Base-by-base conservation (phyloP, 2,113 vertebrate species). In the Numida meleagris region DNA sequence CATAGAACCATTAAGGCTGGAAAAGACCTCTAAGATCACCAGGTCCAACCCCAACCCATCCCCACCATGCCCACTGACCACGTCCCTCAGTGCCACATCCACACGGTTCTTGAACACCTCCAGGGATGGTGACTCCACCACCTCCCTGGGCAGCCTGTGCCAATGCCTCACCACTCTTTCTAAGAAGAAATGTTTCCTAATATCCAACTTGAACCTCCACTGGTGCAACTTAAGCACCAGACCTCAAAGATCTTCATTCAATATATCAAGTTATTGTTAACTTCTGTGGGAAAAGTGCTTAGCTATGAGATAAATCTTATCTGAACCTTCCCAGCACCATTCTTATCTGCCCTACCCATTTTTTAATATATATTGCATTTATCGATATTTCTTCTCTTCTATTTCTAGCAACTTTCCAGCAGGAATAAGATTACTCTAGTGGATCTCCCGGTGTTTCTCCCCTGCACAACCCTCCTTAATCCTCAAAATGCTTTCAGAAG, bases 211-310 rank as follows among this genome's bases (percentile, higher is more conserved):
- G 51, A 53, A 53, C 51, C 27, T 53, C 29, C 51, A 9, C 51
- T 31, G 27, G 27, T 53, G 27, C 51, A 53, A 31, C 51, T 53
- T 31, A 17, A 53, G 15, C 51, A 53, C 51, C 27, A 53, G 27
- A 53, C 51, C 51, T 53, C 51, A 17, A 53, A 53, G 51, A 17
- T 53, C 10, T 65, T 50, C 36, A 10, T 31, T 82, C 23, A 12
- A 5, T 11, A 5, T 6, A 6, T 12, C 5, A 9, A 67, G 9
- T 8, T 25, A 42, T 1, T 31, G 27, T 31, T 12, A 23, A 2
- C 20, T 75, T 29, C 8, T 4, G 5, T 0, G 2, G 2, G 5
- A 31, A 19, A 42, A 14, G 7, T 5, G 4, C 29, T 77, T 18
- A 40, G 31, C 23, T 90, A 3, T 8, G 3, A 16, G 43, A 6